phyloP scores from a whole-genome alignment of 2,113 vertebrate genomes.

The Pseudopodoces humilis region DNA sequence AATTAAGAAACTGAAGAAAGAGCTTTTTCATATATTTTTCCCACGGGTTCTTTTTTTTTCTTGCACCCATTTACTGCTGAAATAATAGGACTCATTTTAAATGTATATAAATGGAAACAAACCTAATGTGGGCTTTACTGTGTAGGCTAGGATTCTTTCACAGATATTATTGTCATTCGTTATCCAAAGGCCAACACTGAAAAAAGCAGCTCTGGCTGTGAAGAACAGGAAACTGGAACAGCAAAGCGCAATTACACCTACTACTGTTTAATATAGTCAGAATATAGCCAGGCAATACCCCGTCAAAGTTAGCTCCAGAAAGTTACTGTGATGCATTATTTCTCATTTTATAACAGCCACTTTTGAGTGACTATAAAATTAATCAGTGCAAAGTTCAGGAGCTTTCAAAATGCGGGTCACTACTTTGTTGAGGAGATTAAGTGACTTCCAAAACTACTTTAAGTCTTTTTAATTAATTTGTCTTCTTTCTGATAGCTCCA shows the following conservation, averaged over 20 bases:
- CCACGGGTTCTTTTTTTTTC: not conserved
- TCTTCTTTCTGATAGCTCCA: not conserved
- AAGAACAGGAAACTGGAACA: conserved; percentile 3
- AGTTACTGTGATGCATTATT: not conserved
- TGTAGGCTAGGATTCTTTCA: not conserved
- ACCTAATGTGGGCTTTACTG: not conserved
- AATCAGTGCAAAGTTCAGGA: not conserved
- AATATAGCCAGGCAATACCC: not conserved
- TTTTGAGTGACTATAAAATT: not conserved
- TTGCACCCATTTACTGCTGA: not conserved
- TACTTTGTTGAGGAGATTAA: not conserved
- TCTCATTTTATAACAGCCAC: not conserved
- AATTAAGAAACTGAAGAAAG: not conserved
- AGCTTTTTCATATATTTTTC: not conserved
- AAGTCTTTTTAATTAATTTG: conserved; percentile 3
- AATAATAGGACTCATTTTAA: not conserved
- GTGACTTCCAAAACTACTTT: not conserved
- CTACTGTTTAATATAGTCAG: not conserved
- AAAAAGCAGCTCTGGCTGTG: not conserved
- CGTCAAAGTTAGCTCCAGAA: not conserved
- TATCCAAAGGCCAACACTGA: not conserved
- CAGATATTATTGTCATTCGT: not conserved
- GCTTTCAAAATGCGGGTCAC: conserved; percentile 5
- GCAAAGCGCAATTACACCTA: not conserved
- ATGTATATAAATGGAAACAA: not conserved